phyloP scores from a whole-genome alignment of 2,113 vertebrate species.

The Ochotona curzoniae region DNA sequence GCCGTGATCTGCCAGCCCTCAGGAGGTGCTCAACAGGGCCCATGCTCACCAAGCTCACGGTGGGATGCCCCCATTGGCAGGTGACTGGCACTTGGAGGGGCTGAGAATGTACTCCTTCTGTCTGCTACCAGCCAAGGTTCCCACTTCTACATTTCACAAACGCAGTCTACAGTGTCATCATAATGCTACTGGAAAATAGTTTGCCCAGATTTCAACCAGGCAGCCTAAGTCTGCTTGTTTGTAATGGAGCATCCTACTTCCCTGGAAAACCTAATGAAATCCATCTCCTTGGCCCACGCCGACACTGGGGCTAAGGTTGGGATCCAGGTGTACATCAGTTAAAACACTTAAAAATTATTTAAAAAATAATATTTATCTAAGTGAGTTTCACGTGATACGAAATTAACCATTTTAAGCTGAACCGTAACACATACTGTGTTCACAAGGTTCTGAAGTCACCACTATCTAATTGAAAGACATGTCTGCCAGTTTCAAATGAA shows the following conservation, averaged over 20 bases:
- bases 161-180: not conserved
- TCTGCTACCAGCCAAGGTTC: not conserved
- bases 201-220: not conserved
- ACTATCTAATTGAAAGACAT: not conserved
- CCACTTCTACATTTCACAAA: not conserved
- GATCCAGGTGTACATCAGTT: not conserved
- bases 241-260: not conserved
- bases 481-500: not conserved
- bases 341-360: not conserved
- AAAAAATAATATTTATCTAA: not conserved
- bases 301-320: not conserved
- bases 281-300: not conserved
- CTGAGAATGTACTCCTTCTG: not conserved
- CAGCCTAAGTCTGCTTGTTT: not conserved
- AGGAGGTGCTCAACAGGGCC: accelerated
- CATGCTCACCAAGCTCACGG: not conserved
- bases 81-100: accelerated
- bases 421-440: not conserved
- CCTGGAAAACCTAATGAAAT: not conserved
- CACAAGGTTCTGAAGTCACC: not conserved
- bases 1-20: not conserved
- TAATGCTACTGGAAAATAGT: not conserved
- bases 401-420: not conserved
- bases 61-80: not conserved
- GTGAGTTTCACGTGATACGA: not conserved